Base-by-base conservation (phyloP, 2,797 vertebrate genomes). In the Pangasius macronema region DNA sequence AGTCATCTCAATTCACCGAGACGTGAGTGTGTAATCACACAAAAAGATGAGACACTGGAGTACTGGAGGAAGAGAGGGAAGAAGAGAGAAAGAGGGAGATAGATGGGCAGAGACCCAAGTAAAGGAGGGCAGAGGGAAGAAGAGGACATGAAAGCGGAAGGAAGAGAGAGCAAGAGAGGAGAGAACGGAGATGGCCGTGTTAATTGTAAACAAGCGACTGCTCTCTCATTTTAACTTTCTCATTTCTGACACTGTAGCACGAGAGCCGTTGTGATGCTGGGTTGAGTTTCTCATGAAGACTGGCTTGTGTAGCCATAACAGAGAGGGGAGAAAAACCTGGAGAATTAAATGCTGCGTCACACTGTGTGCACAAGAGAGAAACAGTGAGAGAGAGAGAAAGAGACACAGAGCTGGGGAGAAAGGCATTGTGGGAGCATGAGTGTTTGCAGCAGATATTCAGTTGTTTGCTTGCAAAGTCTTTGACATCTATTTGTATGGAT, bases 341-440 rank as follows among this genome's bases (percentile, higher is more conserved):
- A 98, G 97, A 99, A 99, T 98, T 98, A 98, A 98, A 95, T 98
- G 97, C 98, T 99, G 98, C 98, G 98, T 99, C 98, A 99, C 97
- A 98, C 96, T 96, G 85, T 75, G 89, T 24, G 81, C 81, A 94
- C 94, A 95, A 96, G 73, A 77, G 83, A 72, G 80, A 86, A 95
- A 96, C 61, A 57, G 61, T 80, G 70, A 55, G 51, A 75, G 94
- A 75, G 94, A 95, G 95, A 55, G 53, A 53, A 80, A 83, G 86
- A 88, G 82, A 85, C 33, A 81, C 36, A 86, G 42, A 9, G 80
- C 90, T 91, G 91, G 93, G 87, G 75, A 82, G 86, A 91, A 86
- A 89, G 82, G 85, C 89, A 85, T 88, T 85, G 85, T 89, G 89
- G 77, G 87, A 82, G 53, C 59, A 88, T 63, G 89, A 83, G 86